Base-by-base conservation (phyloP, 2,797 vertebrate genomes). In the Fundulus diaphanus region DNA sequence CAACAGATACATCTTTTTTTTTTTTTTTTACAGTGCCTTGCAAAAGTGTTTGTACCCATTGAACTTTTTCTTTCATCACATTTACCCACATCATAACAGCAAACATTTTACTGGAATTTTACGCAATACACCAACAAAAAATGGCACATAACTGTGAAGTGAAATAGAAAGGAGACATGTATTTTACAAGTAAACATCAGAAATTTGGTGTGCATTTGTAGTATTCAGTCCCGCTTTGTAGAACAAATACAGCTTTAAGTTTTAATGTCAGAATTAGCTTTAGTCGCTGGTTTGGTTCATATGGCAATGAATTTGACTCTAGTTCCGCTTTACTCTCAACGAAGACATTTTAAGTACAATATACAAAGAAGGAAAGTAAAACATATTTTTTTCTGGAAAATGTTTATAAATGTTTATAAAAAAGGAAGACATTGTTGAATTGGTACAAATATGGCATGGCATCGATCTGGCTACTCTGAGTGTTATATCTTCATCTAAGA, bases 1-100 rank as follows among this genome's bases (percentile, higher is more conserved):
- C 18, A 68, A 46, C n/a, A 73, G 76, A 83, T 44, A 40, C 44
- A 61, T 68, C 73, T 68, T 51, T 63, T 37, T 67, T 57, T 44
- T 67, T 13, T 51, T 16, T 63, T 8, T 68, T 63, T 75, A 33
- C 37, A 65, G 27, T 81, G 35, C 59, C 49, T 61, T 61, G 31
- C 18, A 61, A 61, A 61, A 16, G 3, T 48, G 13, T 16, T 48
- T 18, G 31, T 2, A 35, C 15, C 31, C 0, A 61, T 61, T 61
- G 6, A 61, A 61, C 57, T 18, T 61, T 33, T 61, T 20, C n/a
- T n/a, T n/a, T n/a, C n/a, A n/a, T n/a, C 31, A 61, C 16, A 61
- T 33, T 35, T 61, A 35, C 16, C 16, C 57, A 9, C 57, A 59
- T 59, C 31, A 59, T 3, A 33, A 33, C 31, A 15, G 9, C 29